These are phyloP conservation scores for Euphysa ruthae DNA, from an alignment of 30 jellyfish, hydroid and myxozoan species.

Conservation along the genomic window DNA sequence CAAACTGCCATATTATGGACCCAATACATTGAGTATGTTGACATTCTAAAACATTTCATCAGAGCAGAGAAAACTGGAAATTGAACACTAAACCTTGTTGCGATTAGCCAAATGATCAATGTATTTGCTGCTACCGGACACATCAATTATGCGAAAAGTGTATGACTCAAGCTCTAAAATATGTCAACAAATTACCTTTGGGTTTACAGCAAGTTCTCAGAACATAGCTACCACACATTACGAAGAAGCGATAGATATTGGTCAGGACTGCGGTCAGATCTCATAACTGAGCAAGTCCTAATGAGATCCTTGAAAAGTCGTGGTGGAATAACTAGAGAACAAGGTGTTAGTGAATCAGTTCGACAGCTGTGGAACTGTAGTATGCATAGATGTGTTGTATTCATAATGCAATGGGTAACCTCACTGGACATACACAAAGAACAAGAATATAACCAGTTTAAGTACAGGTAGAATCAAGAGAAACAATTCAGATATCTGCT, in stretches of 20 bases:
- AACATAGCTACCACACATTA: slow-evolving; percentile 30
- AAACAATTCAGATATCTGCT: too few species aligned
- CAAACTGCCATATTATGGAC: too few species aligned
- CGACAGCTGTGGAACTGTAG: slow-evolving; percentile 29
- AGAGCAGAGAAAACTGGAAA: too few species aligned
- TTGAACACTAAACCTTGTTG: background rate
- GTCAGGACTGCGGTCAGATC: slow-evolving; percentile 38
- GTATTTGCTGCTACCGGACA: slow-evolving; percentile 41
- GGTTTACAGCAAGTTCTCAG: slow-evolving; percentile 19
- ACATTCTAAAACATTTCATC: too few species aligned
- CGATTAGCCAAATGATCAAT: slow-evolving; percentile 1
- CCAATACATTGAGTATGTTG: too few species aligned
- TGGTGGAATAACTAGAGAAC: slow-evolving; percentile 38
- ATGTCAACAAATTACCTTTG: slow-evolving; percentile 20
- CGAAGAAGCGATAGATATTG: slow-evolving; percentile 27
- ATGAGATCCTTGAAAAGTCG: slow-evolving; percentile 34
- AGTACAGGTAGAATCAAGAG: too few species aligned
- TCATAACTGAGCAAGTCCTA: slow-evolving; percentile 25
- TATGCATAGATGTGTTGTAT: too few species aligned
- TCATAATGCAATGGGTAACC: slow-evolving; percentile 31
- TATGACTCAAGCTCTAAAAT: slow-evolving; percentile 16
- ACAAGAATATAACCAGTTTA: slow-evolving; percentile 23
- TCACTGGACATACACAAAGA: slow-evolving; percentile 19
- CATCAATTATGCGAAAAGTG: slow-evolving; percentile 31
- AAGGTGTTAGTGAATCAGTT: slow-evolving; percentile 29